Evolutionary conservation across 2,888 invertebrate species (phyloP), one percentile per base, ranked within the genome.

Genomic region (Tenodera sinensis): DNA sequence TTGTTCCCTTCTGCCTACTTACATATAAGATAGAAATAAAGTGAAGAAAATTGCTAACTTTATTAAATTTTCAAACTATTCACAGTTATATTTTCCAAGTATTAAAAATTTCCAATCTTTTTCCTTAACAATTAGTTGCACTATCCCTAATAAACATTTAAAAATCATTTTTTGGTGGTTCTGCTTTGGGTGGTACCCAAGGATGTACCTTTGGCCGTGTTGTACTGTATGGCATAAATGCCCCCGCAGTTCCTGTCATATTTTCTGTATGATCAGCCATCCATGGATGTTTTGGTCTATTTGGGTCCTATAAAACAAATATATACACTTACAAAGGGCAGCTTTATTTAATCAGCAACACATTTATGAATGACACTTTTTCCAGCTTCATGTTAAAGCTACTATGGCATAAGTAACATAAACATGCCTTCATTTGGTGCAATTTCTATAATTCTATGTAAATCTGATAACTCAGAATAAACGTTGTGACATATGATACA

Each of bases 201-300:
- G 97, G 94, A 92, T 98, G 95, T 71, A 99, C 95, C 94, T 99
- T 99, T 1, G 97, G 96, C 34, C 93, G 94, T 0, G 97, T 97
- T 3, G 99, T 99, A 91, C 96, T 96, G 93, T 98, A 99, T 0
- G 99, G 99, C 91, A 97, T 96, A 92, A 98, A 99, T 91, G 97
- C 96, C 84, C 93, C 93, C 2, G 95, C 94, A 0, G 98, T 98
- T 7, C 98, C 99, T 0, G 97, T 96, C 54, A 96, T 91, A 93
- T 99, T 99, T 92, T 97, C 97, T 0, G 95, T 96, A 93, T 97
- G 97, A 85, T 97, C 96, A 0, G 93, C 91, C 96, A 99, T 97
- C 99, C 99, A 99, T 91, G 96, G 95, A 93, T 98, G 95, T 89
- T 96, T 95, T 0, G 97, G 97, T 91, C 97, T 93, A 92, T 95